Percentiles rank a stretch among this genome's conserved stretches.
Conservation (phyloP, 2,797 vertebrate species). For the Mionectes olivaceus region DNA sequence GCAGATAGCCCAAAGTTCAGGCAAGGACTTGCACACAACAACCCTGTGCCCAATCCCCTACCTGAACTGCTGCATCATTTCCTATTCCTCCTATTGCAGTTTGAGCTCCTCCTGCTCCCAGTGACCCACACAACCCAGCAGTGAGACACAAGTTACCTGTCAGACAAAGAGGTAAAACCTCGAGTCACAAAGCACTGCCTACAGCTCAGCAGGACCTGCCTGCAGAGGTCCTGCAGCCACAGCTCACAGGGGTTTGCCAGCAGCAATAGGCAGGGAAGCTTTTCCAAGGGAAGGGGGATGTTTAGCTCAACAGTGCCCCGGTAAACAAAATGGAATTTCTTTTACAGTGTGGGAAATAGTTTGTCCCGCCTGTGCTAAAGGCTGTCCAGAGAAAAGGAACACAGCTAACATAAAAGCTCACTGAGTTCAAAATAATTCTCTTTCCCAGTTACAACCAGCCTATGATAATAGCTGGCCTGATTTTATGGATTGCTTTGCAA, state of each 20-base stretch:
- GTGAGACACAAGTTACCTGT: background rate
- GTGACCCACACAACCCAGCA: background rate
- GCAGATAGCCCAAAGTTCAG: background rate
- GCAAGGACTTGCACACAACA: background rate
- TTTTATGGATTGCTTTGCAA: constrained; percentile 26
- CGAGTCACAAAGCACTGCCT: background rate
- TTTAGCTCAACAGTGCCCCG: background rate
- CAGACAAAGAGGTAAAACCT: background rate
- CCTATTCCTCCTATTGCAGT: background rate
- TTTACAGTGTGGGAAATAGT: background rate
- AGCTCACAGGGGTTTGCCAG: background rate
- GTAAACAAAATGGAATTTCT: constrained; percentile 6
- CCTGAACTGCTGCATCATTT: background rate
- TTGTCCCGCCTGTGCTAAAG: background rate
- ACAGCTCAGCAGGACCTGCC: background rate
- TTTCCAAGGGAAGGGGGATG: background rate
- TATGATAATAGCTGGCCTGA: background rate
- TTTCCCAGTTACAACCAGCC: background rate
- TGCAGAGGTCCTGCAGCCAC: background rate
- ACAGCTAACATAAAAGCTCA: background rate
- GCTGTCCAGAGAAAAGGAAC: background rate
- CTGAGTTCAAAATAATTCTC: background rate
- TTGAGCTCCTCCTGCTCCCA: background rate
- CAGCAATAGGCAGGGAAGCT: background rate
- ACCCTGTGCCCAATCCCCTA: background rate